Base-by-base conservation (phyloP, 2,888 invertebrate genomes). In the Metellina segmentata region DNA sequence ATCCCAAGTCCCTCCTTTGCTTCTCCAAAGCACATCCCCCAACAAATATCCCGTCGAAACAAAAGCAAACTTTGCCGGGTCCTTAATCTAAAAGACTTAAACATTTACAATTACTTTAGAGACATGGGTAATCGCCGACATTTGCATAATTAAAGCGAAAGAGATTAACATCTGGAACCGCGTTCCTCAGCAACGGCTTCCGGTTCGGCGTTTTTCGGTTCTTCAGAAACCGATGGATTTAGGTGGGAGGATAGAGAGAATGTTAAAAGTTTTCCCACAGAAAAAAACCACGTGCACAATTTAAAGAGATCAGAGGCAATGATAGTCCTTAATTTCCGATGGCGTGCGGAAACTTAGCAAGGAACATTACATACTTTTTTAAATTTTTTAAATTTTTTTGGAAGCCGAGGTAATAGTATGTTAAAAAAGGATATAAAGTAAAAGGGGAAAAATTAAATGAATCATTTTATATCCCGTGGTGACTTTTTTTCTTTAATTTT, bases 61-160 rank as follows among this genome's bases (percentile, higher is more conserved):
- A 61, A 61, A 61, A 61, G 61, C 61, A 61, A 61, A 61, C 61
- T 61, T 34, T 34, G 34, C 34, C 9, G 8, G 61, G 61, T 11
- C 81, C 51, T 72, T 90, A 90, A 85, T 85, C 83, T 85, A 9
- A 48, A 51, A n/a, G 77, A 72, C 78, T 90, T 75, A 90, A 90
- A 85, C 90, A 90, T 90, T 85, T 85, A 85, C 90, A 90, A 90
- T 90, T 90, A 90, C 90, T 91, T 78, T 74, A 81, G 75, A 81
- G 77, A 82, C 82, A 82, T 81, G 81, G 51, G 77, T 91, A 91
- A 91, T 91, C 90, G 90, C n/a, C 52, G 49, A 69, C 81, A 91
- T 91, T 91, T 91, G 90, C 90, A 91, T 91, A 91, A 91, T 91
- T 86, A 91, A 91, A 91, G 81, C 75, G 90, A 71, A 82, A 71